A percentile compares a stretch with the other conserved stretches of the same genome.
Evolutionary conservation across 2,113 vertebrate genomes (phyloP).

Genomic region (Hucho hucho): DNA sequence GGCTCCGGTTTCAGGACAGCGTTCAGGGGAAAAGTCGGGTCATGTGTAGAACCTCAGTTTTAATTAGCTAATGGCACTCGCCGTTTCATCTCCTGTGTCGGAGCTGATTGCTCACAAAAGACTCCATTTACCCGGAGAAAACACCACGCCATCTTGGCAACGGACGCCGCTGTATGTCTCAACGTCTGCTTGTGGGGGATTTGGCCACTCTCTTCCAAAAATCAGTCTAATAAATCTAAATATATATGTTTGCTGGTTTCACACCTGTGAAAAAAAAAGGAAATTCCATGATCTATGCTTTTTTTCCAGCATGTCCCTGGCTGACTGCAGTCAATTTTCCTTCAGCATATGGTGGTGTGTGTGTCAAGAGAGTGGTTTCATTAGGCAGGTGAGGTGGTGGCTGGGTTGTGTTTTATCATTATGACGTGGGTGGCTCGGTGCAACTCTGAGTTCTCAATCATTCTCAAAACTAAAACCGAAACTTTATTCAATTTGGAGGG

Average conservation of each 20-base stretch:
- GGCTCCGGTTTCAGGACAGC: constrained; percentile 65
- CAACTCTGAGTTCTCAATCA: not conserved
- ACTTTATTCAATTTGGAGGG: not conserved
- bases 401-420: constrained; percentile 35
- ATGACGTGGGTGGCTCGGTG: constrained; percentile 15
- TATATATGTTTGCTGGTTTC: constrained; percentile 66
- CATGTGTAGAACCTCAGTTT: constrained; percentile 61
- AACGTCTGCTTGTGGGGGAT: constrained; percentile 42
- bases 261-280: constrained; percentile 58
- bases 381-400: constrained; percentile 25
- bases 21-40: constrained; percentile 68
- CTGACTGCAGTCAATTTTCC: constrained; percentile 58
- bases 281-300: constrained; percentile 67
- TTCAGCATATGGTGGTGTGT: constrained; percentile 35
- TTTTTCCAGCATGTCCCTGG: constrained; percentile 37
- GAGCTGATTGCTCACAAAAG: constrained; percentile 71
- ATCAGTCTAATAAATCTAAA: constrained; percentile 70
- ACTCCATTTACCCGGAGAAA: constrained; percentile 61
- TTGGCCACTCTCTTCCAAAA: constrained; percentile 55
- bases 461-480: not conserved
- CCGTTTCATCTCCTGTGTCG: constrained; percentile 62
- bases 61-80: constrained; percentile 75
- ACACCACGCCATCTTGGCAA: constrained; percentile 55
- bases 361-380: constrained; percentile 13
- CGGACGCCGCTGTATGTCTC: constrained; percentile 12